Evolutionary conservation across 2,113 vertebrate genomes (phyloP).

Genomic region (Tenrec ecaudatus): DNA sequence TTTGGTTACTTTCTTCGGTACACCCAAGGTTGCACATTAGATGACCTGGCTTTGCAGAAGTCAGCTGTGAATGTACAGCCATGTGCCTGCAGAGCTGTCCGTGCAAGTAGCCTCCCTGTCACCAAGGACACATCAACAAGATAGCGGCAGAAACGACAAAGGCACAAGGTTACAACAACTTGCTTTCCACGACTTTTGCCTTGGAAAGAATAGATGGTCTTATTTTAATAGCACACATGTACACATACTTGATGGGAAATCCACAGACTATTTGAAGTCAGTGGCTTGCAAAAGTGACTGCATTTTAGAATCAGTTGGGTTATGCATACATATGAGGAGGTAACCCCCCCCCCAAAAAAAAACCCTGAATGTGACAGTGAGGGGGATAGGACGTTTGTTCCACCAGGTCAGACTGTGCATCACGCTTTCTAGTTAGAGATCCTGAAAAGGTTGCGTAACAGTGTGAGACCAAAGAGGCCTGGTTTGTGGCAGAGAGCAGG

Average conservation of each 20-base stretch:
- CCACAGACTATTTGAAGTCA: not conserved
- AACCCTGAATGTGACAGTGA: no score
- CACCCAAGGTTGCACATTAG: constrained; percentile 1
- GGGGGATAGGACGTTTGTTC: no score
- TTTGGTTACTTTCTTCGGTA: constrained; percentile 64
- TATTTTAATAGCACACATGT: not conserved
- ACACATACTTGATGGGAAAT: not conserved
- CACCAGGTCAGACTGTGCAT: no score
- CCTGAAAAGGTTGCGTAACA: no score
- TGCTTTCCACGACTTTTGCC: not conserved
- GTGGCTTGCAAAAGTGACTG: not conserved
- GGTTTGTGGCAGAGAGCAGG: no score
- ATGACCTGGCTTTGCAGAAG: not conserved
- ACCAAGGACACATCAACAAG: not conserved
- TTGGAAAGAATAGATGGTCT: not conserved
- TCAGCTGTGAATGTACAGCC: not conserved
- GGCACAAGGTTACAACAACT: not conserved
- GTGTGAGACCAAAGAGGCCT: no score
- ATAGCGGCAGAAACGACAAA: not conserved
- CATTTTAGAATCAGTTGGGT: not conserved
- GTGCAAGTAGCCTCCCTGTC: not conserved
- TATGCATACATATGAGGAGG: no score
- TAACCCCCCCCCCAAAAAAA: no score
- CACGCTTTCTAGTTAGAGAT: no score
- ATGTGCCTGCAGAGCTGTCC: not conserved